Conservation (phyloP, 2,888 invertebrate genomes). For the Busseola fusca region DNA sequence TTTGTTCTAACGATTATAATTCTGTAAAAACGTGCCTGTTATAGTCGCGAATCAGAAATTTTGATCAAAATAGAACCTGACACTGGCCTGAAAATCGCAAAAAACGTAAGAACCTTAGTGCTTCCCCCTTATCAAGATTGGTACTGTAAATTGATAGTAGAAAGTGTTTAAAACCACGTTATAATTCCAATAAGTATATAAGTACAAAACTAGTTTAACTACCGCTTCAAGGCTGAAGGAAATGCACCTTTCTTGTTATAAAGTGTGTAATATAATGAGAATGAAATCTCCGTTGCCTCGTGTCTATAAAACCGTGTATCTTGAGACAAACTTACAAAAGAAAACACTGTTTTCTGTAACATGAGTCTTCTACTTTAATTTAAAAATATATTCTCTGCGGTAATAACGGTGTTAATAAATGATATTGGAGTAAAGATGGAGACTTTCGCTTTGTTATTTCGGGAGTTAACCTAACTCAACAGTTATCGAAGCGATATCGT, state of each 20-base stretch:
- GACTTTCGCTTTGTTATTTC: constrained; percentile 12
- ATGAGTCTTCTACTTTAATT: constrained; percentile 33
- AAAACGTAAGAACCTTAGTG: background rate
- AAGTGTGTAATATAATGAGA: constrained; percentile 48
- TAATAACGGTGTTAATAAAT: constrained; percentile 33
- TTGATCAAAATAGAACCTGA: background rate
- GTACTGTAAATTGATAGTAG: constrained; percentile 33
- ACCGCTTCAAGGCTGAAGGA: constrained; percentile 24
- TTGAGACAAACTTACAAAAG: constrained; percentile 35
- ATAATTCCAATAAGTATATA: constrained; percentile 37
- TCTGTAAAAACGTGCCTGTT: background rate
- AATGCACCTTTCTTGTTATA: constrained; percentile 50
- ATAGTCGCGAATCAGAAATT: background rate
- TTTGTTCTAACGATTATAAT: no score
- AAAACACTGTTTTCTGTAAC: constrained; percentile 24
- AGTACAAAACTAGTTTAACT: constrained; percentile 44
- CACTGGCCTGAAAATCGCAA: background rate
- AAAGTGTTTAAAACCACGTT: constrained; percentile 40
- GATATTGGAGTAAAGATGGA: constrained; percentile 1
- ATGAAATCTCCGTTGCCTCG: constrained; percentile 49
- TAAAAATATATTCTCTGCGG: constrained; percentile 32
- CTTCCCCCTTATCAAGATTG: constrained; percentile 10
- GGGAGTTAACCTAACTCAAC: constrained; percentile 35
- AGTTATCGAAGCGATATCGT: constrained; percentile 35
- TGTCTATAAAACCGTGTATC: constrained; percentile 43